phyloP scores from a whole-genome alignment of 2,797 vertebrate species.

The Mionectes olivaceus region DNA sequence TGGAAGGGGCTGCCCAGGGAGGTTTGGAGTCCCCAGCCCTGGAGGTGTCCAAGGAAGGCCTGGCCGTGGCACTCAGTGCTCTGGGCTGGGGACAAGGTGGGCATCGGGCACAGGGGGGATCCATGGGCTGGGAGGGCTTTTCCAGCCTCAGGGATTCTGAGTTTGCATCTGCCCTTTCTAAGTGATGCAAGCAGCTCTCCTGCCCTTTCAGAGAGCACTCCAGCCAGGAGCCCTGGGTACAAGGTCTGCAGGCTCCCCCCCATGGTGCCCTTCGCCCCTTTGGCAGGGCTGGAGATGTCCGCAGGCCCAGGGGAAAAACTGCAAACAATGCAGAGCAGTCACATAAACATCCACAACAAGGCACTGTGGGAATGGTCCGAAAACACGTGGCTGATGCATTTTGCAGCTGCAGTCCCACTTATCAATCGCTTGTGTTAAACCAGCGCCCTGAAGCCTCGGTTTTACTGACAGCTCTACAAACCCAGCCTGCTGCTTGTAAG shows the following conservation, averaged over 20 bases:
- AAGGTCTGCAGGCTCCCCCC: constrained; percentile 1
- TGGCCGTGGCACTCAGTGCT: not conserved
- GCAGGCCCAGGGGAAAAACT: not conserved
- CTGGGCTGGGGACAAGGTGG: not conserved
- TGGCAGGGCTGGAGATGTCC: not conserved
- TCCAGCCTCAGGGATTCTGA: not conserved
- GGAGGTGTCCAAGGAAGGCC: not conserved
- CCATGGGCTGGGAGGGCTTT: not conserved
- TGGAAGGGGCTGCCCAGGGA: not conserved
- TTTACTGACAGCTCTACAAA: not conserved
- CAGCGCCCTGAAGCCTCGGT: not conserved
- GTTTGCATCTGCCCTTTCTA: not conserved
- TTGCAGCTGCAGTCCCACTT: not conserved
- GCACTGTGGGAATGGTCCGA: not conserved
- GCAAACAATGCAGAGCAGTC: not conserved
- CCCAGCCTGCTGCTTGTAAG: not conserved
- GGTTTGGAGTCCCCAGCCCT: not conserved
- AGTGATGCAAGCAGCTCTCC: not conserved
- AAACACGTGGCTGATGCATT: not conserved
- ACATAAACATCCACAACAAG: accelerated
- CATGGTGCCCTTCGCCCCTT: not conserved
- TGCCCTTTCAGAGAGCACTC: not conserved
- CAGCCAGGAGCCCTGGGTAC: not conserved
- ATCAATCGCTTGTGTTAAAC: not conserved
- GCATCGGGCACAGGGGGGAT: not conserved